phyloP scores from a whole-genome alignment of 2,888 invertebrate genomes.

The Polylopha cassiicola region DNA sequence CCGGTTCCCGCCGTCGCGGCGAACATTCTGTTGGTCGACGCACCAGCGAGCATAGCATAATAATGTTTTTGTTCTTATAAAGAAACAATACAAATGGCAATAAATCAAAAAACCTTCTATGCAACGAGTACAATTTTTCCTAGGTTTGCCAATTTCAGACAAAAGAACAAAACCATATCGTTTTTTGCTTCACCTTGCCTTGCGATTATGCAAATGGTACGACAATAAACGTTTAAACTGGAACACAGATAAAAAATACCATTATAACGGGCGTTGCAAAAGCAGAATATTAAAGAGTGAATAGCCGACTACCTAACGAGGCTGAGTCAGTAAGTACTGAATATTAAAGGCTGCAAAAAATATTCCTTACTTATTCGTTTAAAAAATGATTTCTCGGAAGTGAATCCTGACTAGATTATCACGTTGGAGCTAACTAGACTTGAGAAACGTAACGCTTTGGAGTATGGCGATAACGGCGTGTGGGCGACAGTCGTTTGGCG shows the following conservation, averaged over 20 bases:
- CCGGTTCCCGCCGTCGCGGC: slow-evolving; percentile 51
- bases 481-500: slow-evolving; percentile 28
- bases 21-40: slow-evolving; percentile 50
- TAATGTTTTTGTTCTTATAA: slow-evolving; percentile 44
- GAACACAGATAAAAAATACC: slow-evolving; percentile 59
- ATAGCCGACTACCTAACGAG: slow-evolving; percentile 60
- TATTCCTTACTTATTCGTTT: slow-evolving; percentile 39
- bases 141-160: slow-evolving; percentile 58
- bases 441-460: slow-evolving; percentile 6
- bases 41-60: slow-evolving; percentile 52
- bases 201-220: slow-evolving; percentile 72
- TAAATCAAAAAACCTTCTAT: slow-evolving; percentile 72
- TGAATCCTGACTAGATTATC: no score
- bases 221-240: slow-evolving; percentile 69
- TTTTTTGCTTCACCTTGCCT: slow-evolving; percentile 66
- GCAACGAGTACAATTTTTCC: slow-evolving; percentile 48
- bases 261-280: slow-evolving; percentile 59
- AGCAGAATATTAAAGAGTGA: slow-evolving; percentile 55
- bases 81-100: slow-evolving; percentile 53
- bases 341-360: slow-evolving; percentile 37
- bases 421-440: slow-evolving; percentile 4
- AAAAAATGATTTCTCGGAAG: slow-evolving; percentile 14
- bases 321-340: slow-evolving; percentile 46
- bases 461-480: slow-evolving; percentile 33
- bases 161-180: slow-evolving; percentile 59